Conservation (phyloP, 2,797 vertebrate species). For the Pangasius macronema region DNA sequence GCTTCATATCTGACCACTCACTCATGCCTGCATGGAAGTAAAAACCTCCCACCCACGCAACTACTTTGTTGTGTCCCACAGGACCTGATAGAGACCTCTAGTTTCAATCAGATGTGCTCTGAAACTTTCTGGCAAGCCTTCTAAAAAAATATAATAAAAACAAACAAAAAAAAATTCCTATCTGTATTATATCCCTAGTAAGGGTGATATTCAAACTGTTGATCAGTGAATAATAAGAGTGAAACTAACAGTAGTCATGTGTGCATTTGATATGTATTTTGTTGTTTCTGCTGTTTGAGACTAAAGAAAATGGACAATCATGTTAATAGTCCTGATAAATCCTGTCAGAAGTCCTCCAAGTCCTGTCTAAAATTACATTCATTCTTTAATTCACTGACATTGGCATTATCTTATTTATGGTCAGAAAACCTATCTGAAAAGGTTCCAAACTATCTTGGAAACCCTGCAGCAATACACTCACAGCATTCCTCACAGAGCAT, state of each 20-base stretch:
- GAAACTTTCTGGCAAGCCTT: not conserved
- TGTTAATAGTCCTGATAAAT: too few species aligned
- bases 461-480: constrained; percentile 5
- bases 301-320: too few species aligned
- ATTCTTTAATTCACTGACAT: not conserved
- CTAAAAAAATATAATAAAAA: not conserved
- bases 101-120: not conserved
- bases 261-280: not conserved
- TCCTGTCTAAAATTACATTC: not conserved
- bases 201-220: not conserved
- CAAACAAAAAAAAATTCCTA: not conserved
- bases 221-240: not conserved
- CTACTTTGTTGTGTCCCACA: not conserved
- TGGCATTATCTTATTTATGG: not conserved
- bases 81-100: not conserved
- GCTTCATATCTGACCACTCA: not conserved
- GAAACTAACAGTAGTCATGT: not conserved
- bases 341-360: too few species aligned
- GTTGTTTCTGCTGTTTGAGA: not conserved
- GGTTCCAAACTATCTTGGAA: not conserved
- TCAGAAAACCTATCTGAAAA: not conserved
- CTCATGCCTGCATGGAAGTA: not conserved
- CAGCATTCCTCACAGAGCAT: not conserved
- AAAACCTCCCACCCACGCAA: not conserved
- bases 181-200: not conserved